A percentile compares a stretch with the other conserved stretches of the same genome.
These are phyloP conservation scores for Perccottus glenii DNA, from an alignment of 2,113 vertebrate species.

Conservation along the genomic window DNA sequence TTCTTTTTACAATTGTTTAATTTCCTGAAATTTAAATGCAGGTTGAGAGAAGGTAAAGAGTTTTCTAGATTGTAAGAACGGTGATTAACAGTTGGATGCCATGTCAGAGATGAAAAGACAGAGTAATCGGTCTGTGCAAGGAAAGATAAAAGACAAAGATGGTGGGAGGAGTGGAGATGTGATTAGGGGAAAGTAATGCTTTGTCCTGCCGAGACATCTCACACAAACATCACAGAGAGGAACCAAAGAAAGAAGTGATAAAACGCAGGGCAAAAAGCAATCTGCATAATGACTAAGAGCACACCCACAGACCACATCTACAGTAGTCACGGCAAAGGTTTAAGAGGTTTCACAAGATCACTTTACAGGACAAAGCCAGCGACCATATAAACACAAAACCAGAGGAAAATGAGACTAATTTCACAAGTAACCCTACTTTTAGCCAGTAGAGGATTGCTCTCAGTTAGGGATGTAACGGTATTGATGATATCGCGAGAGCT, in stretches of 20 bases:
- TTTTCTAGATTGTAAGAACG: neutral
- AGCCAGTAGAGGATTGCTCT: too few relatives aligned
- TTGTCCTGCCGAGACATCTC: neutral
- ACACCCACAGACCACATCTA: slow-evolving; percentile 24
- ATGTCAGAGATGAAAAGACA: slow-evolving; percentile 1
- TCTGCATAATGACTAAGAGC: slow-evolving; percentile 22
- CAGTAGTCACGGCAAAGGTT: slow-evolving; percentile 15
- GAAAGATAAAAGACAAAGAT: slow-evolving; percentile 22
- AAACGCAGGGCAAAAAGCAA: slow-evolving; percentile 12
- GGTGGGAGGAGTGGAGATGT: slow-evolving; percentile 9
- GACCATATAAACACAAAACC: too few relatives aligned
- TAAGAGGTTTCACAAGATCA: too few relatives aligned
- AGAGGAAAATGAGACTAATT: too few relatives aligned
- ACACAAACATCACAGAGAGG: slow-evolving; percentile 6
- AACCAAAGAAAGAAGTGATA: slow-evolving; percentile 10
- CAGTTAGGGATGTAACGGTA: too few relatives aligned
- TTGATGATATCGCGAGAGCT: too few relatives aligned
- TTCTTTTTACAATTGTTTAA: too few relatives aligned
- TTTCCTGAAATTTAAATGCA: neutral
- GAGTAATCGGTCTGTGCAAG: neutral
- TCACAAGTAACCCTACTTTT: too few relatives aligned
- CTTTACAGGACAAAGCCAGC: neutral
- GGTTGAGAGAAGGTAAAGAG: neutral
- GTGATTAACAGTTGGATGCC: neutral
- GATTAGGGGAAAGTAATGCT: slow-evolving; percentile 5